Percentiles rank a stretch among this genome's conserved stretches.
Conservation (phyloP, 2,888 invertebrate genomes). For the Sinhomidia bicolor region DNA sequence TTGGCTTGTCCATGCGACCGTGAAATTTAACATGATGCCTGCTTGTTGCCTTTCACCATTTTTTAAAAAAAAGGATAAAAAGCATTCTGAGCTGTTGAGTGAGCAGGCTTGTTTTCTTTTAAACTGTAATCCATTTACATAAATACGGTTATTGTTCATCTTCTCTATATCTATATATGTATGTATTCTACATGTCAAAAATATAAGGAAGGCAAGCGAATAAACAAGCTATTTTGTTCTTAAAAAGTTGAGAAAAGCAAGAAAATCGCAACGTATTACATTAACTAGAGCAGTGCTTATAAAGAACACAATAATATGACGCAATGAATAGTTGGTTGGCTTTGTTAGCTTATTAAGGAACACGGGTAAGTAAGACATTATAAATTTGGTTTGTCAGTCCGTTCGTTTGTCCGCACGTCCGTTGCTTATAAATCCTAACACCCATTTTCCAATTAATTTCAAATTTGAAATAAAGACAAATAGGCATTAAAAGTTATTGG, state of each 20-base stretch:
- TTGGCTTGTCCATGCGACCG: slow-evolving; percentile 24
- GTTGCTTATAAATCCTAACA: no score
- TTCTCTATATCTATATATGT: no score
- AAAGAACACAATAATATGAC: not conserved
- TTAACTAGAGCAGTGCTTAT: not conserved
- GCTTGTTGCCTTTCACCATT: not conserved
- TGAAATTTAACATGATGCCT: slow-evolving; percentile 32
- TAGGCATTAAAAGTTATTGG: no score
- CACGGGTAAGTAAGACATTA: no score
- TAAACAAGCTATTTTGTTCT: not conserved
- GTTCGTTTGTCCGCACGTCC: no score
- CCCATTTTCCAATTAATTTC: no score
- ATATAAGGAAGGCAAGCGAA: no score
- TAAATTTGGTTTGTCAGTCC: no score
- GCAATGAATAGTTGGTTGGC: not conserved
- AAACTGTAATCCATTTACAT: not conserved
- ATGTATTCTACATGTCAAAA: no score
- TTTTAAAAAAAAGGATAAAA: not conserved
- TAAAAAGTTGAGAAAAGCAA: not conserved
- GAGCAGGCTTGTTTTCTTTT: not conserved
- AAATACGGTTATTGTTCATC: not conserved
- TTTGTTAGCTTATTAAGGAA: not conserved
- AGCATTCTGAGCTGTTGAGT: no score
- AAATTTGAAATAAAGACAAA: no score
- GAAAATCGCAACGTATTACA: not conserved